Evolutionary conservation across 92 coral and sea anemone species (phyloP).

Genomic region (Porites evermanni): DNA sequence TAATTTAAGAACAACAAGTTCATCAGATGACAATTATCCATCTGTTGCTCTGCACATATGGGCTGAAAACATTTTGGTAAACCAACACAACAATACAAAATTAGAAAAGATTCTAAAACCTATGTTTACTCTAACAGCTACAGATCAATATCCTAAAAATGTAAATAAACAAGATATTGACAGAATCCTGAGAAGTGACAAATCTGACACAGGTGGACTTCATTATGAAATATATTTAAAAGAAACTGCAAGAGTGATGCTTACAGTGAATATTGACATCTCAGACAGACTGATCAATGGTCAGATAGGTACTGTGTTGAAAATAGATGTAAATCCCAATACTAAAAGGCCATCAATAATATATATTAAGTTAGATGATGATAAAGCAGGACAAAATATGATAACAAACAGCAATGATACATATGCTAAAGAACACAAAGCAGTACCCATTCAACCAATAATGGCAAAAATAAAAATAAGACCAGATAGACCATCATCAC

Average conservation of each 20-base stretch:
- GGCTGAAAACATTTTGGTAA: conserved; percentile 75
- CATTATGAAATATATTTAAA: conserved; percentile 64
- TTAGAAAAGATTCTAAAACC: conserved; percentile 43
- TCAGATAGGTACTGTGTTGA: conserved; percentile 73
- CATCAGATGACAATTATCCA: conserved; percentile 53
- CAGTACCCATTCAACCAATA: conserved; percentile 74
- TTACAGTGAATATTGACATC: conserved; percentile 66
- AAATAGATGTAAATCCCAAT: neutral
- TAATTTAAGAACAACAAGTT: conserved; percentile 45
- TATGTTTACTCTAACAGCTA: conserved; percentile 61
- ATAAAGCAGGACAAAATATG: conserved; percentile 53
- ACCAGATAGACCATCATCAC: conserved; percentile 71
- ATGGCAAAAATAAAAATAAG: conserved; percentile 64
- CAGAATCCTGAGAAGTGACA: conserved; percentile 61
- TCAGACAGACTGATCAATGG: conserved; percentile 82
- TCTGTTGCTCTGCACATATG: conserved; percentile 60
- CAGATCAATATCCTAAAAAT: conserved; percentile 69
- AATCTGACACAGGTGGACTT: conserved; percentile 81
- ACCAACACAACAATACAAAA: conserved; percentile 47
- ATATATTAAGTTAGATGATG: conserved; percentile 79
- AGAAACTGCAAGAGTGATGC: conserved; percentile 72
- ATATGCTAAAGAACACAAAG: conserved; percentile 63
- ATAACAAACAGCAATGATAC: conserved; percentile 34
- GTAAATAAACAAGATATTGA: conserved; percentile 69
- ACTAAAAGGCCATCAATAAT: conserved; percentile 47